phyloP scores from a whole-genome alignment of 2,888 invertebrate species.

The Sclerodermus sp. region DNA sequence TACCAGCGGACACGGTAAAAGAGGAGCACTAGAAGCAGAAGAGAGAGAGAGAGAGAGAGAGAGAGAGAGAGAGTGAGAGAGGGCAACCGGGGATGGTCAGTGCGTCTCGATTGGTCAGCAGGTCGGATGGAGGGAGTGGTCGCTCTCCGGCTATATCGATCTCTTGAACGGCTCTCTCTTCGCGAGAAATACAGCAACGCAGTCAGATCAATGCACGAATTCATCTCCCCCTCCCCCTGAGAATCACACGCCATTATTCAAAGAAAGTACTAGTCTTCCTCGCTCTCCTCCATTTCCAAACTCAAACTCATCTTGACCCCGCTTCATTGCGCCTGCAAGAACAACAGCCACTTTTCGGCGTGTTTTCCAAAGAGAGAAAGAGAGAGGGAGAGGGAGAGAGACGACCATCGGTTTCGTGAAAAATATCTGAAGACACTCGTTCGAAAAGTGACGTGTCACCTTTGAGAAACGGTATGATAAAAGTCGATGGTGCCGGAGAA shows the following conservation, averaged over 20 bases:
- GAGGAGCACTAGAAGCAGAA: constrained; percentile 4
- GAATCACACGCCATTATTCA: background rate
- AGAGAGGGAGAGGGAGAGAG: too few relatives aligned
- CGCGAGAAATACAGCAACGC: background rate
- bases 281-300: too few relatives aligned
- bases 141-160: constrained; percentile 52
- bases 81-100: constrained; percentile 43
- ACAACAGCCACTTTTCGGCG: too few relatives aligned
- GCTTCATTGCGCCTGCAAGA: too few relatives aligned
- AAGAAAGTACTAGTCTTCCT: too few relatives aligned
- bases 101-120: constrained; percentile 51
- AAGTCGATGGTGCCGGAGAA: too few relatives aligned
- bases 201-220: constrained; percentile 23
- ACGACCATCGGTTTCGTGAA: too few relatives aligned
- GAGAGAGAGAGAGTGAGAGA: constrained; percentile 26
- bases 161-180: constrained; percentile 34
- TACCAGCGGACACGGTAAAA: background rate
- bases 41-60: constrained; percentile 9
- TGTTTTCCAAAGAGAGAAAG: too few relatives aligned
- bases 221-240: constrained; percentile 10
- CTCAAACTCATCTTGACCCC: too few relatives aligned
- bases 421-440: too few relatives aligned
- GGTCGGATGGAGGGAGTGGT: constrained; percentile 52
- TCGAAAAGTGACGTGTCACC: too few relatives aligned
- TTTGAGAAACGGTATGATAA: too few relatives aligned